Evolutionary conservation across 1,140 invertebrate genomes (phyloP).

Genomic region (Drosophila carrolli): DNA sequence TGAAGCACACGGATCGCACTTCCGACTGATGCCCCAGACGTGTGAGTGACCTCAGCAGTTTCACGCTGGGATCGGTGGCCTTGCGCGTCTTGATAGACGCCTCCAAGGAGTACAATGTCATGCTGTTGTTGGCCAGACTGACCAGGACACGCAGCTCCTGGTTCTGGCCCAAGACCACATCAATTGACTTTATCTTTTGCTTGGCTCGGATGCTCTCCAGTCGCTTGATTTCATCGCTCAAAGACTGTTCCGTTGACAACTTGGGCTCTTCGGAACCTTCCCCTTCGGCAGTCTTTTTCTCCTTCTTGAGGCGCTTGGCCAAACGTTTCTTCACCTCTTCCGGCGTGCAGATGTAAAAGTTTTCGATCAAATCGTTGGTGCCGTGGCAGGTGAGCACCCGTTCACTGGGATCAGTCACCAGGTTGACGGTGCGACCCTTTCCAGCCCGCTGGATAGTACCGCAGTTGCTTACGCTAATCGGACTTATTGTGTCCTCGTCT

Average conservation of each 20-base stretch:
- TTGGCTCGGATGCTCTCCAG: slow-evolving; percentile 88
- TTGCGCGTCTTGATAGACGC: slow-evolving; percentile 86
- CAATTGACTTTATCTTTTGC: slow-evolving; percentile 89
- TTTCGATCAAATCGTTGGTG: slow-evolving; percentile 91
- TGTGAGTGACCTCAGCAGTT: slow-evolving; percentile 86
- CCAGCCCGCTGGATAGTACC: slow-evolving; percentile 92
- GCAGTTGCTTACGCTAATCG: slow-evolving; percentile 90
- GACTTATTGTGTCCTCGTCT: slow-evolving; percentile 85
- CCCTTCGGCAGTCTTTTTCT: slow-evolving; percentile 85
- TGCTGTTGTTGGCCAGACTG: slow-evolving; percentile 88
- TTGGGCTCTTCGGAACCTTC: slow-evolving; percentile 35
- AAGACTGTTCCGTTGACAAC: slow-evolving; percentile 74
- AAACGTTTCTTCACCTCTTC: slow-evolving; percentile 89
- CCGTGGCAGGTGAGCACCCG: slow-evolving; percentile 93
- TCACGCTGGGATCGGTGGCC: slow-evolving; percentile 70
- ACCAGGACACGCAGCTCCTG: slow-evolving; percentile 89
- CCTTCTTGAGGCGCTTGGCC: slow-evolving; percentile 91
- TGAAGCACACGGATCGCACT: slow-evolving; percentile 94
- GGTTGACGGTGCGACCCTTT: slow-evolving; percentile 89
- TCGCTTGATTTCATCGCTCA: slow-evolving; percentile 91
- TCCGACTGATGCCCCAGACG: slow-evolving; percentile 94
- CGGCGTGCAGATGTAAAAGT: slow-evolving; percentile 92
- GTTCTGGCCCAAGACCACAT: slow-evolving; percentile 88
- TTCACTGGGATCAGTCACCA: slow-evolving; percentile 88
- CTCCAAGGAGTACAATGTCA: slow-evolving; percentile 88